Conservation (phyloP, 2,888 invertebrate genomes). For the Muschampia plurimacula region DNA sequence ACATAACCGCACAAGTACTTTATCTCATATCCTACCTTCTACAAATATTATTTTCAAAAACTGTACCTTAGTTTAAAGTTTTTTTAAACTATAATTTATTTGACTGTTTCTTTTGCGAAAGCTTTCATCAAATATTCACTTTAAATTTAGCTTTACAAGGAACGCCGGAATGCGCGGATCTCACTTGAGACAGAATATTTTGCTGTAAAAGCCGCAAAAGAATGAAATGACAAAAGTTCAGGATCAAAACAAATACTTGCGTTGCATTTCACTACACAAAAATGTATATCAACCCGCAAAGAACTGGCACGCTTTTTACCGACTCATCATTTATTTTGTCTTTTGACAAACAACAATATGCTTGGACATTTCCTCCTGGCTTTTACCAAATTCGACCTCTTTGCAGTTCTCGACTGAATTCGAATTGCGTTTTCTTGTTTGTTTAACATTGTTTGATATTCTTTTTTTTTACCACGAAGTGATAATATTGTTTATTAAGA, state of each 20-base stretch:
- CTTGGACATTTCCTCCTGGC: not conserved
- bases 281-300: constrained; percentile 3
- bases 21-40: too few species aligned
- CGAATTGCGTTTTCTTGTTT: too few species aligned
- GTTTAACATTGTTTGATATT: too few species aligned
- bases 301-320: not conserved
- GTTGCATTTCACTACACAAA: constrained; percentile 1
- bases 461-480: too few species aligned
- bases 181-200: constrained; percentile 9
- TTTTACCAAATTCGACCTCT: constrained; percentile 5
- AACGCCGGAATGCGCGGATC: not conserved
- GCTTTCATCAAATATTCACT: not conserved
- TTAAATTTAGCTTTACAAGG: not conserved
- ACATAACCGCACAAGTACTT: too few species aligned
- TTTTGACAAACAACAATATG: constrained; percentile 17
- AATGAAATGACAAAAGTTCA: constrained; percentile 4
- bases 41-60: too few species aligned
- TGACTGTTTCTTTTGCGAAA: not conserved
- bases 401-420: not conserved
- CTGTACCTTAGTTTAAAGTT: too few species aligned
- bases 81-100: too few species aligned
- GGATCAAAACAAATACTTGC: constrained; percentile 12
- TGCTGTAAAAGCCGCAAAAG: not conserved
- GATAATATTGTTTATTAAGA: too few species aligned
- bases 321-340: constrained; percentile 17